Conservation (phyloP, 2,113 vertebrate species). For the Athene noctua region DNA sequence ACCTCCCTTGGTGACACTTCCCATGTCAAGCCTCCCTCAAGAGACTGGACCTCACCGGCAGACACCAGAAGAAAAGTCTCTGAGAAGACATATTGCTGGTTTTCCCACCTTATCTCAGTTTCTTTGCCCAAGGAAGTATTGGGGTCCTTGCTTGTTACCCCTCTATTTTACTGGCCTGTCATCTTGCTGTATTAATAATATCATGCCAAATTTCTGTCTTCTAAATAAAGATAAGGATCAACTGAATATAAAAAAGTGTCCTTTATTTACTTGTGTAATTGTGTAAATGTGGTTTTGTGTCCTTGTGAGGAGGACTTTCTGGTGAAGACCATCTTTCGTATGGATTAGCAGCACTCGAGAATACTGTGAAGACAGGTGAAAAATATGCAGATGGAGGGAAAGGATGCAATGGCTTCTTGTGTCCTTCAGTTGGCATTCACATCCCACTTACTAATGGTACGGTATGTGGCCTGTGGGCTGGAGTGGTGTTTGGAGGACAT, state of each 20-base stretch:
- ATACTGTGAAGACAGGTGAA: not conserved
- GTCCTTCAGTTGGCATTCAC: not conserved
- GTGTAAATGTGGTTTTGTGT: not conserved
- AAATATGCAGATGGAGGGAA: not conserved
- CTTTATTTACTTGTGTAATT: no score
- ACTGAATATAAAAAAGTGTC: not conserved
- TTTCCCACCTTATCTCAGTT: not conserved
- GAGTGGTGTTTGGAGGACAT: not conserved
- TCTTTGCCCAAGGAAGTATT: not conserved
- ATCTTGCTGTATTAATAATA: not conserved
- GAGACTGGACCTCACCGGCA: not conserved
- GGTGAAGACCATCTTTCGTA: not conserved
- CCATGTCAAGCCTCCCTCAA: not conserved
- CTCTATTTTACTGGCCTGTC: not conserved
- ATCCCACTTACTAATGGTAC: rapidly evolving
- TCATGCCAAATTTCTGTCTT: not conserved
- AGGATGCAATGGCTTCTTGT: not conserved
- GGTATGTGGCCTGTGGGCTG: not conserved
- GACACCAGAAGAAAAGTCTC: not conserved
- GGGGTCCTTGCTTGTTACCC: not conserved
- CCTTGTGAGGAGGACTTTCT: not conserved
- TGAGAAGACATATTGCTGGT: not conserved
- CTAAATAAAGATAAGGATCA: not conserved
- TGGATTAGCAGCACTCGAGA: not conserved
- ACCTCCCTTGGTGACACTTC: not conserved